Evolutionary conservation across 2,113 vertebrate species (phyloP).

Genomic region (Nerophis lumbriciformis): DNA sequence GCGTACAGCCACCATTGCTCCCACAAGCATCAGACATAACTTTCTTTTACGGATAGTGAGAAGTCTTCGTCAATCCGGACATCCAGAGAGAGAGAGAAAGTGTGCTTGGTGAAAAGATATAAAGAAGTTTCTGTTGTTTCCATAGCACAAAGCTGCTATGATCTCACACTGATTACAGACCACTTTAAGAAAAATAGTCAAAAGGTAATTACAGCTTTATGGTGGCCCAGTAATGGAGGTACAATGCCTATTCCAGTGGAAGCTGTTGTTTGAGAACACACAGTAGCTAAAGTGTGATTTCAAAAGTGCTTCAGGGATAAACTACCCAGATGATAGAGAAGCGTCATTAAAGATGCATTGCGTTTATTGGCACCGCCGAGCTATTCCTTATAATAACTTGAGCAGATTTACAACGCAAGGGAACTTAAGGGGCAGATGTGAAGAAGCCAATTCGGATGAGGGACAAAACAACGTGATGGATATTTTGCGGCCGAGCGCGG

Average conservation of each 20-base stretch:
- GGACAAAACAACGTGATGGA: conserved; percentile 8
- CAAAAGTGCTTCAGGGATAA: conserved; percentile 43
- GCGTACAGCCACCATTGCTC: too few species aligned
- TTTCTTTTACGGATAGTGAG: too few species aligned
- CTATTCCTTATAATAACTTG: conserved; percentile 17
- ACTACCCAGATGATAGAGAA: conserved; percentile 25
- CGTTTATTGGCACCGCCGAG: conserved; percentile 16
- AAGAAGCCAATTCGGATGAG: neutral
- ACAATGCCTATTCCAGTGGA: neutral
- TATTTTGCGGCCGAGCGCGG: conserved; percentile 17
- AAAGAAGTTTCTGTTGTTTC: too few species aligned
- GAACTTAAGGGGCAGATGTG: conserved; percentile 19
- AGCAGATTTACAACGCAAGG: neutral
- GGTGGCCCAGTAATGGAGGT: neutral
- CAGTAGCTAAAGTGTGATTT: conserved; percentile 14
- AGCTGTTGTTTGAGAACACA: neutral
- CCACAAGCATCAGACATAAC: too few species aligned
- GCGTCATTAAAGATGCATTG: conserved; percentile 12
- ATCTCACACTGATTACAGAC: too few species aligned
- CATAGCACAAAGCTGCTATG: too few species aligned
- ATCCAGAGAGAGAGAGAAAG: too few species aligned
- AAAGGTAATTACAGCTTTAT: too few species aligned
- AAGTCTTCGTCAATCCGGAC: too few species aligned
- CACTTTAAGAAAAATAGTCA: too few species aligned
- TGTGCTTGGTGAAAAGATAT: too few species aligned